These are phyloP conservation scores for Nycticebus coucang DNA, from an alignment of 2,113 vertebrate genomes.

Conservation along the genomic window DNA sequence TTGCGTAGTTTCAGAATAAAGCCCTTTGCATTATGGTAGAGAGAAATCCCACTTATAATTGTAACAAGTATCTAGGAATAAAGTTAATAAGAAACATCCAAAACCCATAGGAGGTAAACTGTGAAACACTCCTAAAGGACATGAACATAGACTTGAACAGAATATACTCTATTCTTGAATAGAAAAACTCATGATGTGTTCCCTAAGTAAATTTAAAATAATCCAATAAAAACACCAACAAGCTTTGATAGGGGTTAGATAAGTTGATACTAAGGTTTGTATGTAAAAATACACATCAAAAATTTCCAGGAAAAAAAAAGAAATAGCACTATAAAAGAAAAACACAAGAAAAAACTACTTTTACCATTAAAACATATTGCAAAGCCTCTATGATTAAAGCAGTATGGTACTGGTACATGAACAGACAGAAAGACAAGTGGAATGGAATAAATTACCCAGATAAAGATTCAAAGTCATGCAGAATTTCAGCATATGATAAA, in stretches of 20 bases:
- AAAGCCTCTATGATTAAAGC: neutral
- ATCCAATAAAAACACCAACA: neutral
- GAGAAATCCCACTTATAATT: neutral
- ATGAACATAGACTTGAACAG: neutral
- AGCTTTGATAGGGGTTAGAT: neutral
- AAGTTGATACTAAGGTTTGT: neutral
- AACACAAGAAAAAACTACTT: neutral
- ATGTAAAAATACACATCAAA: slow-evolving; percentile 4
- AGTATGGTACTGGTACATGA: neutral
- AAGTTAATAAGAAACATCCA: neutral
- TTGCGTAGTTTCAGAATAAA: slow-evolving; percentile 16
- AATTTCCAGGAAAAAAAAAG: neutral
- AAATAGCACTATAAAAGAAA: neutral
- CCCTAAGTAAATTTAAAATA: neutral
- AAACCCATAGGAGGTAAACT: neutral
- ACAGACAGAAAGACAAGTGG: neutral
- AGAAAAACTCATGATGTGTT: neutral
- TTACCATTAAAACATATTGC: neutral
- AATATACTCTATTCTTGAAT: neutral
- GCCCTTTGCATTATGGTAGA: neutral
- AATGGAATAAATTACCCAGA: neutral
- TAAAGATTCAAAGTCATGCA: neutral
- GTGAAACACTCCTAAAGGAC: neutral
- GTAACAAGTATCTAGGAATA: slow-evolving; percentile 13
- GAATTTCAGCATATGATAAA: neutral